A percentile compares a stretch with the other conserved stretches of the same genome.
These are phyloP conservation scores for Phataginus tricuspis DNA, from an alignment of 2,797 vertebrate species.

Conservation along the genomic window DNA sequence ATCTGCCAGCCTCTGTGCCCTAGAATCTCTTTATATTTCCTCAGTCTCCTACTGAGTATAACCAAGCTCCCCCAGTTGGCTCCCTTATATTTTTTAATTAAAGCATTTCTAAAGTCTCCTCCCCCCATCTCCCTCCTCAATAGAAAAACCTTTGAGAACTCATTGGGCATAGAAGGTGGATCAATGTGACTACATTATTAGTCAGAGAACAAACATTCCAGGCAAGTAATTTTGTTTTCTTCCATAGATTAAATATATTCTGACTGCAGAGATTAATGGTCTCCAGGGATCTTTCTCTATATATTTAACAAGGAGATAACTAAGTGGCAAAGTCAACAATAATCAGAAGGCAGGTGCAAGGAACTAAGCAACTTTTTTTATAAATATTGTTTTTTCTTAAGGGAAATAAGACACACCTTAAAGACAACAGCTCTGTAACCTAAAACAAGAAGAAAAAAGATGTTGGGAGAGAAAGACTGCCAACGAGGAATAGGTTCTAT, in stretches of 20 bases:
- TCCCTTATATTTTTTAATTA: conserved; percentile 8
- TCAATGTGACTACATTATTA: conserved; percentile 66
- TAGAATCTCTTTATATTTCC: conserved; percentile 21
- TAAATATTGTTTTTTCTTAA: conserved; percentile 74
- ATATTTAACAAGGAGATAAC: conserved; percentile 75
- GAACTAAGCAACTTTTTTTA: conserved; percentile 67
- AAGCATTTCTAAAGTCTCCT: neutral
- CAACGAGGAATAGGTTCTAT: conserved; percentile 33
- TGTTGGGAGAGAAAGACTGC: neutral
- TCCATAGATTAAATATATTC: conserved; percentile 68
- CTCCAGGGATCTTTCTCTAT: conserved; percentile 61
- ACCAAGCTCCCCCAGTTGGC: neutral
- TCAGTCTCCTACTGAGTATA: neutral
- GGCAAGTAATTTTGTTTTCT: conserved; percentile 77
- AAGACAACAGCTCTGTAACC: conserved; percentile 61
- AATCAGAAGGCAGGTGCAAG: conserved; percentile 71
- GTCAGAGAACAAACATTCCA: conserved; percentile 76
- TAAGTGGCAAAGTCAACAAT: conserved; percentile 75
- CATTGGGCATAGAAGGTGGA: conserved; percentile 11
- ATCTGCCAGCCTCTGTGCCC: neutral
- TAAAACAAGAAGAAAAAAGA: conserved; percentile 53
- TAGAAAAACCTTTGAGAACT: conserved; percentile 38
- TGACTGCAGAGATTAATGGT: conserved; percentile 65
- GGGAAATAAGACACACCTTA: conserved; percentile 68
- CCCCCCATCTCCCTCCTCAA: neutral